These are phyloP conservation scores for Lordiphosa collinella DNA, from an alignment of 1,140 invertebrate species.

Conservation along the genomic window DNA sequence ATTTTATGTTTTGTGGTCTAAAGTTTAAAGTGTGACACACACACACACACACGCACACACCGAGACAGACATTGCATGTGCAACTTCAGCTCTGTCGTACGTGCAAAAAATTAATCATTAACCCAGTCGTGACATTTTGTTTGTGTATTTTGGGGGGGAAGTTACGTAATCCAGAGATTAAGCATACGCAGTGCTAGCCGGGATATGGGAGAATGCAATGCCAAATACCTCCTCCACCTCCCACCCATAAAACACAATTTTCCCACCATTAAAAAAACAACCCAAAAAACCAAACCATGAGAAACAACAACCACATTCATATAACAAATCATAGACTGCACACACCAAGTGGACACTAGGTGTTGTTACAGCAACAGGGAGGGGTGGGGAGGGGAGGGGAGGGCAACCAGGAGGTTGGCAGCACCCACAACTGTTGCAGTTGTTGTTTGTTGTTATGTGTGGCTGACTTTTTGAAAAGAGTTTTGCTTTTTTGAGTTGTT, in stretches of 20 bases:
- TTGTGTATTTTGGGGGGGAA: slow-evolving; percentile 21
- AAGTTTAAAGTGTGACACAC: slow-evolving; percentile 4
- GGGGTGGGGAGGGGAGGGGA: neutral
- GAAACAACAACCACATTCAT: slow-evolving; percentile 41
- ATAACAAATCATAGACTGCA: slow-evolving; percentile 62
- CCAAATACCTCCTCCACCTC: slow-evolving; percentile 2
- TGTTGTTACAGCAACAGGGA: neutral
- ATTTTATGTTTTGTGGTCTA: slow-evolving; percentile 2
- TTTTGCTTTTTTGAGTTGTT: slow-evolving; percentile 26
- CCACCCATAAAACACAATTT: slow-evolving; percentile 27
- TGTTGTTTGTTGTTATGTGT: slow-evolving; percentile 1
- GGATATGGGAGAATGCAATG: neutral
- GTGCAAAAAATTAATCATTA: slow-evolving; percentile 76
- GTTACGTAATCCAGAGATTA: slow-evolving; percentile 3
- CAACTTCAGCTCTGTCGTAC: slow-evolving; percentile 33
- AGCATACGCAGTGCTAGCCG: neutral
- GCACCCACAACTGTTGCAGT: slow-evolving; percentile 5
- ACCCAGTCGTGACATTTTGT: slow-evolving; percentile 55
- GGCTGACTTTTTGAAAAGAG: slow-evolving; percentile 5
- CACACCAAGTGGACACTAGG: slow-evolving; percentile 49
- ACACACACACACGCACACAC: neutral
- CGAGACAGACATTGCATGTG: slow-evolving; percentile 6
- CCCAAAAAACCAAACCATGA: slow-evolving; percentile 22
- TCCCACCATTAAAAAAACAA: slow-evolving; percentile 69
- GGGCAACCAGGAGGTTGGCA: neutral